Base-by-base conservation (phyloP, 2,797 vertebrate species). In the Leptoclinus maculatus region DNA sequence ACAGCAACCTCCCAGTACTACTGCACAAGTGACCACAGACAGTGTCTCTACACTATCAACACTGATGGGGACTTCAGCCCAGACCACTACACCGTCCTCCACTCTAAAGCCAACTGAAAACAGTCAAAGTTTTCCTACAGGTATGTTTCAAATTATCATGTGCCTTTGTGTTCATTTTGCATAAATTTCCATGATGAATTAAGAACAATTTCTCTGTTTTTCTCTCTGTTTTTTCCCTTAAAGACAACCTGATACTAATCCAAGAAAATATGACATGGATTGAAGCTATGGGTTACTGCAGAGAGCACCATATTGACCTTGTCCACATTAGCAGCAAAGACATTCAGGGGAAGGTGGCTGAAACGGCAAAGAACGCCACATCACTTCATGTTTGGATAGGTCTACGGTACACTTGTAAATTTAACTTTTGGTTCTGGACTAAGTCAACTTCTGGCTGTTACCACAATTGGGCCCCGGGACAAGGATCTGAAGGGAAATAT, bases 361-460 rank as follows among this genome's bases (percentile, higher is more conserved):
- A 83, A 59, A 81, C 34, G 39, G 83, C 78, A 2, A 80, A 41
- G 25, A 79, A 85, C 0, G 85, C 94, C 68, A 91, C 89, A 5
- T 87, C 93, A 1, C 4, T 78, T 8, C 71, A 93, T 1, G 89
- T 93, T 38, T 94, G 94, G 94, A 71, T 95, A 1, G 93, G 92
- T 25, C 80, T 94, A 49, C 89, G 83, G 71, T 93, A 91, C 86
- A 88, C 88, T 66, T 94, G 93, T 56, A 75, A 38, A 7, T 94
- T 91, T 38, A 47, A 87, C 32, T 89, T 93, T 43, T 94, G 93
- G 92, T 94, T 93, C 83, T 95, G 95, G 94, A 87, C 72, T 5
- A 74, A 36, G 65, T 90, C 69, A 4, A 66, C 54, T 10, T 12
- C 34, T 0, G 66, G 70, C 51, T 95, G 91, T 75, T 95, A 93